A percentile compares a stretch with the other conserved stretches of the same genome.
Conservation (phyloP, 2,797 vertebrate species). For the Gambusia yucatana region DNA sequence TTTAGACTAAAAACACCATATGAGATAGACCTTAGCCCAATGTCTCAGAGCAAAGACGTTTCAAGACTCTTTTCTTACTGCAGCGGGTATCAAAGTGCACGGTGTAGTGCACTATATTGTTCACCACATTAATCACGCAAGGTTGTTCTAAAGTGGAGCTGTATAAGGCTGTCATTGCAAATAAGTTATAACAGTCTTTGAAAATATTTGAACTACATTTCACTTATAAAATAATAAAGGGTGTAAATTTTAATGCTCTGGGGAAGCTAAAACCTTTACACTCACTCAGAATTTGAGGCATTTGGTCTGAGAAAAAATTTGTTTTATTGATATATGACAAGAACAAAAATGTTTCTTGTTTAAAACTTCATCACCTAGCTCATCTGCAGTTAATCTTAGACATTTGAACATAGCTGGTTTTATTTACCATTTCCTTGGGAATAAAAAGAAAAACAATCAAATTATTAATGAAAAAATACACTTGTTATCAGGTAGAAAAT, state of each 20-base stretch:
- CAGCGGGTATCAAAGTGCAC: slow-evolving; percentile 37
- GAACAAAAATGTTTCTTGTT: slow-evolving; percentile 1
- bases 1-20: slow-evolving; percentile 26
- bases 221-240: slow-evolving; percentile 28
- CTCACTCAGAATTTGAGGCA: slow-evolving; percentile 21
- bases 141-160: slow-evolving; percentile 50
- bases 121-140: slow-evolving; percentile 71
- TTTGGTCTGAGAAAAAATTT: slow-evolving; percentile 22
- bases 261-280: slow-evolving; percentile 26
- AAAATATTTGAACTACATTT: slow-evolving; percentile 48
- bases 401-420: not conserved
- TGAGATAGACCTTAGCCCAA: slow-evolving; percentile 50
- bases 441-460: not conserved
- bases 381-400: not conserved
- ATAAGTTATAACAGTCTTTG: slow-evolving; percentile 3
- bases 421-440: not conserved
- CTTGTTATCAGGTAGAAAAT: slow-evolving; percentile 14
- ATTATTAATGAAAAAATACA: not conserved
- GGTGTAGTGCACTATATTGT: slow-evolving; percentile 40
- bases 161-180: slow-evolving; percentile 24
- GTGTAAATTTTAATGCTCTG: slow-evolving; percentile 22
- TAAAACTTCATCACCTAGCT: slow-evolving; percentile 5
- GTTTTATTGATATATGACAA: slow-evolving; percentile 32
- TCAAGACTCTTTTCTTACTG: slow-evolving; percentile 33
- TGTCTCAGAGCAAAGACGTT: slow-evolving; percentile 46